These are phyloP conservation scores for Ptychobarbus kaznakovi DNA, from an alignment of 2,797 vertebrate genomes.

Conservation along the genomic window DNA sequence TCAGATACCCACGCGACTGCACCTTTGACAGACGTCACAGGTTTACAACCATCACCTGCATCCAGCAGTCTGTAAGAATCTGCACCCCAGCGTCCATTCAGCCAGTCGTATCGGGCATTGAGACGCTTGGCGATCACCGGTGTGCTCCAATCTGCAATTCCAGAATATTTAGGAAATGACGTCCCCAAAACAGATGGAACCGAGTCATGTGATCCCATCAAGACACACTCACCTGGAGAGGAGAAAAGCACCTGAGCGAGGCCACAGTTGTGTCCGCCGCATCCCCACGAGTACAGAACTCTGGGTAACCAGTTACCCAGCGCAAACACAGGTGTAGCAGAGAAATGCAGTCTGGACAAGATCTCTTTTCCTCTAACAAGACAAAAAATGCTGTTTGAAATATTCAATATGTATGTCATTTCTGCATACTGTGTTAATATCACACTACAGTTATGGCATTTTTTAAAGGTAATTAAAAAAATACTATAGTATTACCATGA, in stretches of 20 bases:
- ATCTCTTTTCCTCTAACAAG: conserved; percentile 71
- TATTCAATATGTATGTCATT: neutral
- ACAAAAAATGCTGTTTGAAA: neutral
- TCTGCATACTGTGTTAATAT: neutral
- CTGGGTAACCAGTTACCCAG: conserved; percentile 83
- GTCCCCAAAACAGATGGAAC: neutral
- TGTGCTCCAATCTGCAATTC: conserved; percentile 71
- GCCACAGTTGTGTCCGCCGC: conserved; percentile 71
- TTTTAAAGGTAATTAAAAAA: neutral
- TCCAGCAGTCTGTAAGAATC: conserved; percentile 66
- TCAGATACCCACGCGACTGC: conserved; percentile 81
- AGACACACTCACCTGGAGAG: conserved; percentile 67
- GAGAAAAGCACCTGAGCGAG: conserved; percentile 76
- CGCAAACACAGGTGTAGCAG: conserved; percentile 71
- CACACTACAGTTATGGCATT: neutral
- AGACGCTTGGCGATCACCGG: conserved; percentile 77
- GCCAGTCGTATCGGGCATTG: conserved; percentile 80
- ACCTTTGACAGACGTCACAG: conserved; percentile 57
- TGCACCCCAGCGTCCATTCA: conserved; percentile 67
- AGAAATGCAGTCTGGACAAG: conserved; percentile 78
- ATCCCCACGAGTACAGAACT: conserved; percentile 79
- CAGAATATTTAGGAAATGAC: neutral
- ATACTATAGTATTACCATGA: neutral
- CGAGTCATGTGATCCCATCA: neutral
- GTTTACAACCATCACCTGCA: conserved; percentile 75